Evolutionary conservation across 2,797 vertebrate genomes (phyloP), one percentile per base, ranked within the genome.

Genomic region (Argya squamiceps): DNA sequence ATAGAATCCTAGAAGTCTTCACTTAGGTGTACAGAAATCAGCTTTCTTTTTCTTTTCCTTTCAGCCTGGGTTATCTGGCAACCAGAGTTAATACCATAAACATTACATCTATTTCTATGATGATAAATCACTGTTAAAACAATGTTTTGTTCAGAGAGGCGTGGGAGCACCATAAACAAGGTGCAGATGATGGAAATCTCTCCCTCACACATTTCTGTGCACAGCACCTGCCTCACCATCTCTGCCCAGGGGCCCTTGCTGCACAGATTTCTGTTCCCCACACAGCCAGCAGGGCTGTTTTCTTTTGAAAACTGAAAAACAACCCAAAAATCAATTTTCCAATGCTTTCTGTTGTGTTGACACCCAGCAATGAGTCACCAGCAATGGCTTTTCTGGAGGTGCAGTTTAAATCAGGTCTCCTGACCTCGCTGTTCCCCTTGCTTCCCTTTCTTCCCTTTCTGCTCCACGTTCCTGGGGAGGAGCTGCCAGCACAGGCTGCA

Each of bases 111-210:
- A 32, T 47, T 67, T 84, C 4, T 58, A 37, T 58, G 19, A 27
- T 22, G 10, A 47, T 15, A 32, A 81, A 46, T 6, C 26, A 7
- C 37, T 32, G 7, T n/a, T 89, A 58, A 84, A 81, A 3, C 2
- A 22, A 5, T 49, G n/a, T 50, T 89, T 80, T 91, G 3, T 26
- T 19, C 49, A 59, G 50, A 67, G 23, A 56, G 12, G 63, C 0
- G 0, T 24, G 15, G 36, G 14, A 68, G 9, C 8, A n/a, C 36
- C 39, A 9, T 0, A 4, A 12, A 3, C 1, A 11, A 50, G 20
- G 32, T 9, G 30, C 22, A 80, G 56, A 7, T 16, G 11, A 19
- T 19, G 37, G 47, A 47, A 81, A 15, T 34, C 15, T 63, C 24
- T 62, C 34, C 22, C 10, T 44, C 15, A 23, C 11, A 15, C 3